Percentiles rank a stretch among this genome's conserved stretches.
phyloP scores from a whole-genome alignment of 2,113 vertebrate genomes.

The Micronycteris hirsuta region DNA sequence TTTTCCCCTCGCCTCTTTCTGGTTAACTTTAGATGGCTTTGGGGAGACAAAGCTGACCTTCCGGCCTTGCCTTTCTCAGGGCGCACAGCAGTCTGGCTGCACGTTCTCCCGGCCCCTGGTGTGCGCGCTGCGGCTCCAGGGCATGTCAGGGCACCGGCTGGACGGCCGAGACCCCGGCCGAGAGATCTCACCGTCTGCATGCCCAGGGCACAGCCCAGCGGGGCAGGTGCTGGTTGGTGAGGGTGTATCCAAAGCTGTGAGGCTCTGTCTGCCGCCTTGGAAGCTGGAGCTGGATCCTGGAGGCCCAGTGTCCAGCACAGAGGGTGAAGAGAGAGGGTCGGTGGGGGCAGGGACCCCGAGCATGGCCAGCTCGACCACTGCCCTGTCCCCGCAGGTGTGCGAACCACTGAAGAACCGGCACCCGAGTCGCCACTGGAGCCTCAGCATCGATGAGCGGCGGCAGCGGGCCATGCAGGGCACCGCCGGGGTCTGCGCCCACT shows the following conservation, averaged over 20 bases:
- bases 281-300: fast-evolving
- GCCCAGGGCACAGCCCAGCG: fast-evolving
- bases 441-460: conserved; percentile 42
- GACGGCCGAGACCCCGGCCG: fast-evolving
- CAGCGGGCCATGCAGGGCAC: background rate
- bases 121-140: background rate
- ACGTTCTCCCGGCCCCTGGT: no score
- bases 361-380: fast-evolving
- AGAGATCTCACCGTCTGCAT: fast-evolving
- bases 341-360: background rate
- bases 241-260: no score
- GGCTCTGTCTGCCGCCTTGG: fast-evolving
- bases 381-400: conserved; percentile 14
- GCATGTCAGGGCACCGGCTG: fast-evolving
- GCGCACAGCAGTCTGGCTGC: background rate
- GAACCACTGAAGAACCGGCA: background rate
- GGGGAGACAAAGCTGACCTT: background rate
- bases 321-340: fast-evolving
- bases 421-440: background rate
- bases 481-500: fast-evolving
- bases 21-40: background rate
- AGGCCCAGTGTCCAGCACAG: fast-evolving
- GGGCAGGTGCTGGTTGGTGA: background rate
- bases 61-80: background rate
- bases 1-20: background rate